These are phyloP conservation scores for Dasypolia templi DNA, from an alignment of 2,888 invertebrate genomes.

Conservation along the genomic window DNA sequence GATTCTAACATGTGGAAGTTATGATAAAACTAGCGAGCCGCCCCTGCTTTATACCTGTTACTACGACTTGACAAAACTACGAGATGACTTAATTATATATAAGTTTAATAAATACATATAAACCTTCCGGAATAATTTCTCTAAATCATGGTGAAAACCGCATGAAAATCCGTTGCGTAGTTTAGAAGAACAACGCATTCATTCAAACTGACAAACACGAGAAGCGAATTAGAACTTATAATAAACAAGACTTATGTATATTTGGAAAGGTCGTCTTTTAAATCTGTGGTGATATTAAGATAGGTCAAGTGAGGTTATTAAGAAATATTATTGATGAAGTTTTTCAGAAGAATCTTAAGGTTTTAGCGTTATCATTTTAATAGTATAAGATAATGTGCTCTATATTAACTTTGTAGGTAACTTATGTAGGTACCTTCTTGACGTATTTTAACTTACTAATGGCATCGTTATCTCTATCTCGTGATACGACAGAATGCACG, in stretches of 20 bases:
- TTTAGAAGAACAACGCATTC: not conserved
- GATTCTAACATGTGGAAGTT: not conserved
- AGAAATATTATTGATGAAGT: not conserved
- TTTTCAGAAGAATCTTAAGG: not conserved
- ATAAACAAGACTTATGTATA: no score
- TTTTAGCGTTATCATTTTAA: not conserved
- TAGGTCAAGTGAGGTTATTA: not conserved
- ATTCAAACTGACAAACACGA: not conserved
- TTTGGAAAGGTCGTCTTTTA: not conserved
- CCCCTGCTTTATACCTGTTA: not conserved
- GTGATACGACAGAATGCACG: slow-evolving; percentile 30
- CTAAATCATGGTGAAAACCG: not conserved
- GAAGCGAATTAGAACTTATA: no score
- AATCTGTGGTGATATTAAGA: not conserved
- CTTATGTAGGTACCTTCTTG: slow-evolving; percentile 3
- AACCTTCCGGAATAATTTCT: not conserved
- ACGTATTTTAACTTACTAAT: slow-evolving; percentile 7
- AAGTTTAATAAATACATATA: not conserved
- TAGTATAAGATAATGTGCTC: not conserved
- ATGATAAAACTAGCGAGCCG: not conserved
- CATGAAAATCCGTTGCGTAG: not conserved
- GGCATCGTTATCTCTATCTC: slow-evolving; percentile 26
- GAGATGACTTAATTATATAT: not conserved
- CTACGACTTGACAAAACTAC: not conserved
- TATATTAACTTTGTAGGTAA: not conserved